Evolutionary conservation across 2,113 vertebrate genomes (phyloP).

Genomic region (Cyanoliseus patagonus): DNA sequence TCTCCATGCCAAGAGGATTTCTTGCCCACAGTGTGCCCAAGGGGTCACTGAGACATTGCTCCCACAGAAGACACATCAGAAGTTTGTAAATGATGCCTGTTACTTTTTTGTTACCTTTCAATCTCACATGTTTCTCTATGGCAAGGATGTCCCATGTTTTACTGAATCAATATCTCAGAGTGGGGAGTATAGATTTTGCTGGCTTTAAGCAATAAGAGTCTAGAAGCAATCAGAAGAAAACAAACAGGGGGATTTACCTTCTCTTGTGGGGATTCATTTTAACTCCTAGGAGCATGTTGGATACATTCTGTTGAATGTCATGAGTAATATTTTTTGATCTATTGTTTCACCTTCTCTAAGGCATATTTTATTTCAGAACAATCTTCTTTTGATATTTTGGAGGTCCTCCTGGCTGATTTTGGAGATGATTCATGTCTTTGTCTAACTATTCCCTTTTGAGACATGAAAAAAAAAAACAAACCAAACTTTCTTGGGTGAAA

Average conservation of each 20-base stretch:
- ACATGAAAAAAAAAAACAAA: background rate
- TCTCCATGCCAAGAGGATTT: background rate
- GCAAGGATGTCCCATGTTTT: background rate
- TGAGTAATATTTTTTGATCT: slow-evolving; percentile 8
- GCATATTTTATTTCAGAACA: slow-evolving; percentile 15
- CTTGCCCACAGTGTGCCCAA: background rate
- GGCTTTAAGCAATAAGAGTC: background rate
- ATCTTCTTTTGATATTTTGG: background rate
- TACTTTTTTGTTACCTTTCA: background rate
- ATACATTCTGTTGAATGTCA: background rate
- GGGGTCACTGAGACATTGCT: background rate
- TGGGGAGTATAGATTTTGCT: slow-evolving; percentile 19
- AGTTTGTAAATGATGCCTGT: background rate
- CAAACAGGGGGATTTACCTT: slow-evolving; percentile 18
- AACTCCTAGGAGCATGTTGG: background rate
- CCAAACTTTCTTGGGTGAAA: background rate
- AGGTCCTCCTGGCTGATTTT: background rate
- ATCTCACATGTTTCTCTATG: background rate
- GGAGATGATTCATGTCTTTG: background rate
- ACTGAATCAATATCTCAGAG: slow-evolving; percentile 21
- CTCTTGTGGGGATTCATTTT: background rate
- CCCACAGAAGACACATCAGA: background rate
- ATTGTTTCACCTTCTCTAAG: slow-evolving; percentile 9
- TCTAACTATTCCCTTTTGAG: background rate
- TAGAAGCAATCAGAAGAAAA: slow-evolving; percentile 31